Conservation (phyloP, 2,888 invertebrate species). For the Anodontia alba region DNA sequence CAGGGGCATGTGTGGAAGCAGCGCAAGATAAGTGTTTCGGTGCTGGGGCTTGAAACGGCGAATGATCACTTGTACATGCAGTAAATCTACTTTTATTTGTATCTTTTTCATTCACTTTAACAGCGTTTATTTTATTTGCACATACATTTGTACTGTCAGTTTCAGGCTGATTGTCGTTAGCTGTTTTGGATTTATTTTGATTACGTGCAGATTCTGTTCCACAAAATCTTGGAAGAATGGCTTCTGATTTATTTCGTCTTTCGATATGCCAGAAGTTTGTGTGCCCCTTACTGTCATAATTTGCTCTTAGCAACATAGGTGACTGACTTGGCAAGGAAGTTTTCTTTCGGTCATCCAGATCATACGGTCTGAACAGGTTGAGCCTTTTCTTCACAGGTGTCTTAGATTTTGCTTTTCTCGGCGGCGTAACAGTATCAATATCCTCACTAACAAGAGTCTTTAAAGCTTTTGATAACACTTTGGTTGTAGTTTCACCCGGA, state of each 20-base stretch:
- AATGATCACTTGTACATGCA: too few relatives aligned
- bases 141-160: too few relatives aligned
- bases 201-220: too few relatives aligned
- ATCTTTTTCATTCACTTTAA: too few relatives aligned
- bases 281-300: constrained; percentile 32
- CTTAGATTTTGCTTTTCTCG: constrained; percentile 25
- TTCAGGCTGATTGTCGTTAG: too few relatives aligned
- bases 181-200: too few relatives aligned
- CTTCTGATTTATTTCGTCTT: constrained; percentile 43
- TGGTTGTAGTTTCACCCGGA: constrained; percentile 41
- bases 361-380: constrained; percentile 54
- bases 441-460: constrained; percentile 48
- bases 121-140: too few relatives aligned
- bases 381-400: constrained; percentile 35
- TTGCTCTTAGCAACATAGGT: constrained; percentile 51
- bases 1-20: too few relatives aligned
- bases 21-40: too few relatives aligned
- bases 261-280: constrained; percentile 51
- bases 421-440: constrained; percentile 55
- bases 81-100: too few relatives aligned
- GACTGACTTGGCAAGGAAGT: constrained; percentile 38
- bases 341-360: constrained; percentile 44
- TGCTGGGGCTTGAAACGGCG: too few relatives aligned
- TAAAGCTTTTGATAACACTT: constrained; percentile 52
- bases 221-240: background rate